A percentile compares a stretch with the other conserved stretches of the same genome.
These are phyloP conservation scores for Pomatorhinus ruficollis DNA, from an alignment of 2,113 vertebrate species.

Conservation along the genomic window DNA sequence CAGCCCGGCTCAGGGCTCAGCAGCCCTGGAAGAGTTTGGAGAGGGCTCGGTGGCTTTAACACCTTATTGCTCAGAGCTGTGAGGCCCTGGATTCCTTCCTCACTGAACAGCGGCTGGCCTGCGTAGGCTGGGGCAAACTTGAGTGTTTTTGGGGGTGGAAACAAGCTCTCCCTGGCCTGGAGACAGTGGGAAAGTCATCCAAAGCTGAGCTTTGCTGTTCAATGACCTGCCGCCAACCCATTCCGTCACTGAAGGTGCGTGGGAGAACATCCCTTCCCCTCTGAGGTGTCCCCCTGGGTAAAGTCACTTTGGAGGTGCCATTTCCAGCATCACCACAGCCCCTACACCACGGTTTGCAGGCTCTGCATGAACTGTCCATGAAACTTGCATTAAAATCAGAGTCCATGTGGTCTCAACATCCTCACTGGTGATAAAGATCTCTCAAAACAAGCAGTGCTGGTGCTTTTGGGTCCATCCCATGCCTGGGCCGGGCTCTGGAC, in stretches of 20 bases:
- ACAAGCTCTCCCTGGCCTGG: background rate
- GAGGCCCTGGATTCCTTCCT: background rate
- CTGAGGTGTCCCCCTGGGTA: background rate
- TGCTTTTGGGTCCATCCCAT: accelerated
- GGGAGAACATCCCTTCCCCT: background rate
- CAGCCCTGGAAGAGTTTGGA: background rate
- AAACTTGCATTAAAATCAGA: background rate
- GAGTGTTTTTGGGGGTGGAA: background rate
- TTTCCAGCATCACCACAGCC: background rate
- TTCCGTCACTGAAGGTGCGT: accelerated
- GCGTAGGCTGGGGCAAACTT: background rate
- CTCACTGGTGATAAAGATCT: accelerated
- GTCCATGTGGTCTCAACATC: background rate
- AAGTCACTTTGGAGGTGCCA: accelerated
- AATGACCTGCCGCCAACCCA: accelerated
- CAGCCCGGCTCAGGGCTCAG: background rate
- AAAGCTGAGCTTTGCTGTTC: background rate
- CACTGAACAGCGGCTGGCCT: accelerated
- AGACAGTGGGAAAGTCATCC: background rate
- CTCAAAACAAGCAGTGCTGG: accelerated
- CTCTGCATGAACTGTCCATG: background rate
- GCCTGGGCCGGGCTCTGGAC: background rate
- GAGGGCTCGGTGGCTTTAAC: background rate
- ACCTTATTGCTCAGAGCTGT: accelerated
- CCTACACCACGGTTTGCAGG: accelerated